Conservation (phyloP, 2,797 vertebrate species). For the Cossypha polioptera region DNA sequence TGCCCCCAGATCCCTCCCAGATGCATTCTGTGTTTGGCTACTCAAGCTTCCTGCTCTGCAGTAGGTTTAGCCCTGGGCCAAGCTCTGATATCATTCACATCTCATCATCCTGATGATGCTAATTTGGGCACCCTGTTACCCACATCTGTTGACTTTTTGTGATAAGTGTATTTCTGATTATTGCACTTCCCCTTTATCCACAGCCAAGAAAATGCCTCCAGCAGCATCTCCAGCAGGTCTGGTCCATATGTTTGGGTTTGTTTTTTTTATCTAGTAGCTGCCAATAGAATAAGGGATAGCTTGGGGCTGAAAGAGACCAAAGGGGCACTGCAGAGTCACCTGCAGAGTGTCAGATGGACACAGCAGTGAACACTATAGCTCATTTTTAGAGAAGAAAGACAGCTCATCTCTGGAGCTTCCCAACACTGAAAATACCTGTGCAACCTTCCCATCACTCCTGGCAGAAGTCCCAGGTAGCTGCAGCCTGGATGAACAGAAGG, state of each 20-base stretch:
- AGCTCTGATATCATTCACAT: not conserved
- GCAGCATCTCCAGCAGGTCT: not conserved
- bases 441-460: not conserved
- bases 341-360: not conserved
- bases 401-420: not conserved
- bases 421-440: not conserved
- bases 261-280: not conserved
- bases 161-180: not conserved
- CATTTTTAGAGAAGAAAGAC: not conserved
- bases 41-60: not conserved
- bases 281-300: not conserved
- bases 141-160: not conserved
- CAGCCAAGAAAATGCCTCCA: not conserved
- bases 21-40: not conserved
- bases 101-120: rapidly evolving
- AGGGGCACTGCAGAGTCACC: not conserved
- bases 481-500: not conserved
- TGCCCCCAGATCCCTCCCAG: not conserved
- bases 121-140: not conserved
- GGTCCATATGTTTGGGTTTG: not conserved
- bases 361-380: rapidly evolving
- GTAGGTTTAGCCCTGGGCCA: not conserved
- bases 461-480: not conserved
- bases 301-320: not conserved
- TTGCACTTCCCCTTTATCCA: not conserved